phyloP scores from a whole-genome alignment of 2,797 vertebrate genomes.

The Gymnoscopelus braueri region DNA sequence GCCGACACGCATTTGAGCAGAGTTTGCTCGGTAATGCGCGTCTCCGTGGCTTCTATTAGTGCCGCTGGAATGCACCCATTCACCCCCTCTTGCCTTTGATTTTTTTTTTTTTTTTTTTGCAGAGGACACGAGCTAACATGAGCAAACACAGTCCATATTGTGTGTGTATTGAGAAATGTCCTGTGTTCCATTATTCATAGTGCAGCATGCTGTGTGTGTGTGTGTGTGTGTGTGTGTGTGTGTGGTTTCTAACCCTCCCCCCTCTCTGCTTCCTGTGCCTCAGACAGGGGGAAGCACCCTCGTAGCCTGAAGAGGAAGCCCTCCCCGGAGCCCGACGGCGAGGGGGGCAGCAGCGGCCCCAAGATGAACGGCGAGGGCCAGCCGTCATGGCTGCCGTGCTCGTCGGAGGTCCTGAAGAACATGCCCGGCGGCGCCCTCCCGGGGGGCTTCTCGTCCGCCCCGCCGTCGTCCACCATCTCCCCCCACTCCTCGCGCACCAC shows the following conservation, averaged over 20 bases:
- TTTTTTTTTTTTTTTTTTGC: slow-evolving; percentile 16
- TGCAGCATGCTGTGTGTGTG: slow-evolving; percentile 12
- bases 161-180: slow-evolving; percentile 8
- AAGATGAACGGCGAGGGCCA: slow-evolving; percentile 87
- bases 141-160: neutral
- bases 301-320: slow-evolving; percentile 88
- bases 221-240: slow-evolving; percentile 1
- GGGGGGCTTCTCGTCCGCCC: slow-evolving; percentile 77
- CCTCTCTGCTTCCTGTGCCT: slow-evolving; percentile 4
- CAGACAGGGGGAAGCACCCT: slow-evolving; percentile 78
- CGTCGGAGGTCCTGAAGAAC: slow-evolving; percentile 86
- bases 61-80: slow-evolving; percentile 20
- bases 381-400: slow-evolving; percentile 86
- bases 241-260: slow-evolving; percentile 31
- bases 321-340: slow-evolving; percentile 90
- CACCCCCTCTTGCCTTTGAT: slow-evolving; percentile 1
- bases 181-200: slow-evolving; percentile 11
- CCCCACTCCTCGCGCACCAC: slow-evolving; percentile 92
- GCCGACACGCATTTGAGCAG: slow-evolving; percentile 20
- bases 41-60: slow-evolving; percentile 1
- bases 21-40: neutral
- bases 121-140: neutral
- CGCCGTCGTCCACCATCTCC: slow-evolving; percentile 83
- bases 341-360: slow-evolving; percentile 77
- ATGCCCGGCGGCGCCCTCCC: slow-evolving; percentile 78